phyloP scores from a whole-genome alignment of 2,113 vertebrate species.

The Oxyura jamaicensis region DNA sequence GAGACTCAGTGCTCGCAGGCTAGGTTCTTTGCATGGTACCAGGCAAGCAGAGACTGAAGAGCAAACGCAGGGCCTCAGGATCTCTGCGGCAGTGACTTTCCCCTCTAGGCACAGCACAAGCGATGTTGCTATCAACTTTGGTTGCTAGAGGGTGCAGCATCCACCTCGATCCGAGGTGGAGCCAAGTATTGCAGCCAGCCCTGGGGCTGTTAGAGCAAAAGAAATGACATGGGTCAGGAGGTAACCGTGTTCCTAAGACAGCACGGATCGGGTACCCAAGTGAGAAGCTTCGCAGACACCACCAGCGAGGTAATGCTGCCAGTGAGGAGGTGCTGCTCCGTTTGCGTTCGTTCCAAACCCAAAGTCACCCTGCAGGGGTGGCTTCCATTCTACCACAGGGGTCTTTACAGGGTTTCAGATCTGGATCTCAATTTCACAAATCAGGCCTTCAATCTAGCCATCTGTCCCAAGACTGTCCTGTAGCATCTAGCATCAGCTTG shows the following conservation, averaged over 20 bases:
- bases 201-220: neutral
- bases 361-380: neutral
- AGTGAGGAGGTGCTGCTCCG: neutral
- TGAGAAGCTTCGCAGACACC: neutral
- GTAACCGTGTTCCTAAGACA: neutral
- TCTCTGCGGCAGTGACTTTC: neutral
- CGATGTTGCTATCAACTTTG: slow-evolving; percentile 66
- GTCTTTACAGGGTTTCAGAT: neutral
- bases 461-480: neutral
- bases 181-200: neutral
- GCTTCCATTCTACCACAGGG: neutral
- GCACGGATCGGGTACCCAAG: neutral
- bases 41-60: neutral
- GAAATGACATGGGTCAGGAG: neutral
- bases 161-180: neutral
- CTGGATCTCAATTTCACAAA: neutral
- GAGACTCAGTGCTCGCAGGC: neutral
- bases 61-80: neutral
- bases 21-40: neutral
- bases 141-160: slow-evolving; percentile 23
- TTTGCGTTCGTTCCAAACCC: neutral
- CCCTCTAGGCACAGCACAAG: neutral
- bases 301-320: neutral
- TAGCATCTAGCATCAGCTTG: neutral
- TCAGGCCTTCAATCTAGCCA: neutral